A percentile compares a stretch with the other conserved stretches of the same genome.
These are phyloP conservation scores for Dyspetes luteomarginatus DNA, from an alignment of 2,888 invertebrate genomes.

Conservation along the genomic window DNA sequence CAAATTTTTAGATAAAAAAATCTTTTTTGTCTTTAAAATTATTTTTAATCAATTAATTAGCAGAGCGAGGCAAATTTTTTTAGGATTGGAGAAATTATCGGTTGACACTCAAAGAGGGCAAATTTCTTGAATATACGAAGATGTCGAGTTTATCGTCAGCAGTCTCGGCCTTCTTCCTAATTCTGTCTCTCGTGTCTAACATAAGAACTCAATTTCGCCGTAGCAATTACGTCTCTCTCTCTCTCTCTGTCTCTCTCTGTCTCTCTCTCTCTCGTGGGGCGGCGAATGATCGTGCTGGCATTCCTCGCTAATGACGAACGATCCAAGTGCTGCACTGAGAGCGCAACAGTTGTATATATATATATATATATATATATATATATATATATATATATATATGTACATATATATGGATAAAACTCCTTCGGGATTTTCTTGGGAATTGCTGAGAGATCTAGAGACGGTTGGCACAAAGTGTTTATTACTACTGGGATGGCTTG, in stretches of 20 bases:
- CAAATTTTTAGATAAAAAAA: too few species aligned
- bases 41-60: too few species aligned
- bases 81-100: not conserved
- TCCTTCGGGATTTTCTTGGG: conserved; percentile 56
- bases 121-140: conserved; percentile 20
- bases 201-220: conserved; percentile 69
- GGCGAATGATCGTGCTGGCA: conserved; percentile 69
- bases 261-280: conserved; percentile 32
- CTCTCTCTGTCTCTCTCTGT: conserved; percentile 29
- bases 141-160: conserved; percentile 11
- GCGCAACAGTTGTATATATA: conserved; percentile 27
- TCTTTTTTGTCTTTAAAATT: too few species aligned
- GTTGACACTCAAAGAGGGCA: not conserved
- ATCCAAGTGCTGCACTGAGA: conserved; percentile 57
- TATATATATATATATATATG: conserved; percentile 20
- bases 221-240: conserved; percentile 64
- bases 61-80: too few species aligned
- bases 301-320: conserved; percentile 71
- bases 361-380: conserved; percentile 1
- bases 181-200: conserved; percentile 58
- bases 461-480: conserved; percentile 32
- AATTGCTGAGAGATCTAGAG: conserved; percentile 28
- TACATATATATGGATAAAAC: not conserved
- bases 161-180: conserved; percentile 52
- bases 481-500: conserved; percentile 29